Evolutionary conservation across 2,113 vertebrate genomes (phyloP).

Genomic region (Mobula birostris): DNA sequence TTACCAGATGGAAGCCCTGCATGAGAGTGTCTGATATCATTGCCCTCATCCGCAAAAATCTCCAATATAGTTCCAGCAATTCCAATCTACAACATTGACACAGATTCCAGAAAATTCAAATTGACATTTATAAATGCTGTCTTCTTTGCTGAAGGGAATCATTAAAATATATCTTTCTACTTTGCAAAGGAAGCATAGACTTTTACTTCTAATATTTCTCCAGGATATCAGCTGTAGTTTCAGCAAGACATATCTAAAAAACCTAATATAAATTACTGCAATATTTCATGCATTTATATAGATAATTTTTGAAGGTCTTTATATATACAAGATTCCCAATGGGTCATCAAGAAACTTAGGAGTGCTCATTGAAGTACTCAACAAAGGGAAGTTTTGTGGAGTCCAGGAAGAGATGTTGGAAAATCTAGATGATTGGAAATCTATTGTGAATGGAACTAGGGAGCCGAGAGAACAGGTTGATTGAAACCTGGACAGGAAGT

Average conservation of each 20-base stretch:
- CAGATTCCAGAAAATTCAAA: neutral
- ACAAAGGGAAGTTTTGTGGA: neutral
- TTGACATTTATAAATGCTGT: neutral
- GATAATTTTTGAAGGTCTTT: neutral
- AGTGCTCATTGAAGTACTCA: neutral
- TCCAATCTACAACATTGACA: neutral
- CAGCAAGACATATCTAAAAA: neutral
- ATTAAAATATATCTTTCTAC: neutral
- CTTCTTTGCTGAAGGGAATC: neutral
- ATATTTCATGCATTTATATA: neutral
- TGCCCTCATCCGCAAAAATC: neutral
- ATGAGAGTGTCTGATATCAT: neutral
- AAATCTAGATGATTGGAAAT: no score
- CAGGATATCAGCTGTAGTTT: neutral
- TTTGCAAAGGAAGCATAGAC: neutral
- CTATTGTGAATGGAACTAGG: no score
- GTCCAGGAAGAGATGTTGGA: neutral
- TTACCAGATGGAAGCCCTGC: neutral
- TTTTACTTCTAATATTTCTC: neutral
- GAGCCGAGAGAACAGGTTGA: neutral
- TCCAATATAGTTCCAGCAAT: neutral
- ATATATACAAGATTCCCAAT: neutral
- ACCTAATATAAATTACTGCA: neutral
- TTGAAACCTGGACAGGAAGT: neutral
- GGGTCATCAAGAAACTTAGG: neutral